Evolutionary conservation across 2,797 vertebrate genomes (phyloP).

Genomic region (Myotis findleyi): DNA sequence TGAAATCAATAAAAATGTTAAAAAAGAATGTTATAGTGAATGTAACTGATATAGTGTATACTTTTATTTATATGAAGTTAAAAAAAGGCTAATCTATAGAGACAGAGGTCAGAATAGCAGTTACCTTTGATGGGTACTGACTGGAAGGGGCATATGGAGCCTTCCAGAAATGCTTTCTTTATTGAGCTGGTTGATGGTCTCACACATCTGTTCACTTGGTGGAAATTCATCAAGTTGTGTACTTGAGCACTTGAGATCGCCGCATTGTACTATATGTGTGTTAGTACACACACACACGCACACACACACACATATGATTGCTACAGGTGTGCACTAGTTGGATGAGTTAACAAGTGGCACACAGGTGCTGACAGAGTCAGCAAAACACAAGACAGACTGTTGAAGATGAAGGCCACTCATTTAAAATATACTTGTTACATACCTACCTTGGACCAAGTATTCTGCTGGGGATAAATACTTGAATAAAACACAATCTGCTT

Average conservation of each 20-base stretch:
- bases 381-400: not conserved
- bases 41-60: not conserved
- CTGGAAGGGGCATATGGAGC: not conserved
- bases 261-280: not conserved
- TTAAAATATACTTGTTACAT: not conserved
- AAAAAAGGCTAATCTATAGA: not conserved
- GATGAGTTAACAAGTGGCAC: not conserved
- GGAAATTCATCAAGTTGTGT: not conserved
- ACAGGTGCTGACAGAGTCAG: not conserved
- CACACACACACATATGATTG: not conserved
- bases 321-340: no score
- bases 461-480: not conserved
- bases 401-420: not conserved
- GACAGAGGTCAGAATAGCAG: not conserved
- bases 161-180: not conserved
- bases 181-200: not conserved
- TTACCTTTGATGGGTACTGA: not conserved
- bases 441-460: not conserved
- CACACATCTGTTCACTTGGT: not conserved
- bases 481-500: not conserved
- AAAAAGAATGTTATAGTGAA: no score
- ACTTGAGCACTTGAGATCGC: not conserved
- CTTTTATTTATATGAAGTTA: slow-evolving; percentile 25
- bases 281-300: not conserved
- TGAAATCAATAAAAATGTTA: no score